Evolutionary conservation across 1,140 invertebrate genomes (phyloP), one percentile per base, ranked within the genome.

Genomic region (Caenorhabditis brenneri): DNA sequence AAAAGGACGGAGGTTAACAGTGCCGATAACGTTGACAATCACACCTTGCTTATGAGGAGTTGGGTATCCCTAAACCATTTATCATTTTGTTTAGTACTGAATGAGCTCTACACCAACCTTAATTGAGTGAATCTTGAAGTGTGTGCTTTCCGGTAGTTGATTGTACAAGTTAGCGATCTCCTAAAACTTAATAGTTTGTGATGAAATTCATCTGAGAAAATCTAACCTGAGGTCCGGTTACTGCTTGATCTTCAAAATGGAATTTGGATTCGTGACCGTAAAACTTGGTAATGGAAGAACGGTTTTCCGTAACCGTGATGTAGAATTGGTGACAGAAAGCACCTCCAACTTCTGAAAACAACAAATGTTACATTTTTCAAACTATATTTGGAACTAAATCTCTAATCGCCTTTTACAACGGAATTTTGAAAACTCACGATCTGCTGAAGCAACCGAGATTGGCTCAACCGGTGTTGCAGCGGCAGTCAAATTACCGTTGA

Each of bases 281-380:
- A 36, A 85, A 85, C 48, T 78, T 65, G 36, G 53, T 48, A 31
- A 79, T 58, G 10, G 39, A 31, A 9, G 42, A 6, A 24, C 81
- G 84, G 7, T 78, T 55, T 46, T 81, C 84, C 5, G 42, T 33
- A 4, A 85, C 42, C 7, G 42, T 36, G 39, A 36, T 58, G 60
- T 86, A 85, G 53, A 82, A 85, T 24, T 84, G 83, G n/a, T 79
- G 69, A 22, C 79, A 86, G 51, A 85, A 79, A n/a, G 46, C 84
- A 10, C 48, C 65, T 6, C 74, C 83, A 19, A 86, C 74, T 48
- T 85, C 85, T 81, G 51, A 29, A 84, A 80, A 16, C 15, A 39
- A 60, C 19, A 31, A 42, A 12, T 36, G 53, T 1, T 27, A 19
- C n/a, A 51, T 51, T 51, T n/a, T 15, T 3, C 9, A 27, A 7